Evolutionary conservation across 2,888 invertebrate species (phyloP).

Genomic region (Acrocera orbiculus): DNA sequence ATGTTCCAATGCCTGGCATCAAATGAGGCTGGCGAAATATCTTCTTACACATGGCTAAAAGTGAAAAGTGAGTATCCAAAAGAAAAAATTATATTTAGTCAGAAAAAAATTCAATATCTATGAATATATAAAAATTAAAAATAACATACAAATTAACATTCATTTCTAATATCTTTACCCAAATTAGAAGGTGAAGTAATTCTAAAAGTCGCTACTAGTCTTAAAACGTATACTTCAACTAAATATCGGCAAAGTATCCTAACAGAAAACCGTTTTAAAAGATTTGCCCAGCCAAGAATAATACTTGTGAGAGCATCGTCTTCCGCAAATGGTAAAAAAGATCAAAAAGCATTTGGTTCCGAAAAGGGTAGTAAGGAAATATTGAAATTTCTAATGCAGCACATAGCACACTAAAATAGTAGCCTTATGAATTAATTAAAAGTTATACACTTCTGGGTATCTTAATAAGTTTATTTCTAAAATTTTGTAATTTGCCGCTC

Average conservation of each 20-base stretch:
- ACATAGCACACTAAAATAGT: too few relatives aligned
- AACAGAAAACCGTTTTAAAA: slow-evolving; percentile 25
- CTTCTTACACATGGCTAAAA: slow-evolving; percentile 78
- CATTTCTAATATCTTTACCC: too few relatives aligned
- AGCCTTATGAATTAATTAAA: too few relatives aligned
- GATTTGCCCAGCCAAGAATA: slow-evolving; percentile 37
- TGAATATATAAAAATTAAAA: background rate
- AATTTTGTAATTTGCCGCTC: too few relatives aligned
- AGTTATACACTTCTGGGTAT: too few relatives aligned
- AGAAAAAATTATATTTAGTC: background rate
- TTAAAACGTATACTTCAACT: slow-evolving; percentile 8
- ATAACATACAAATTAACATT: slow-evolving; percentile 6
- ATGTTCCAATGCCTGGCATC: slow-evolving; percentile 89
- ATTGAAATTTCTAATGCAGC: too few relatives aligned
- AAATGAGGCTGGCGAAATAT: slow-evolving; percentile 81
- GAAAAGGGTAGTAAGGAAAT: slow-evolving; percentile 46
- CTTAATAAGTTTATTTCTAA: too few relatives aligned
- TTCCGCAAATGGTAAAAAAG: slow-evolving; percentile 20
- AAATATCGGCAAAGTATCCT: slow-evolving; percentile 10
- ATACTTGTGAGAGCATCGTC: slow-evolving; percentile 39
- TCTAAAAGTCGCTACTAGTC: slow-evolving; percentile 4
- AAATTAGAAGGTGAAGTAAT: slow-evolving; percentile 6
- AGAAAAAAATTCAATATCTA: background rate
- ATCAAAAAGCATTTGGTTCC: slow-evolving; percentile 35
- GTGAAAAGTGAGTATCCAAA: slow-evolving; percentile 70